Base-by-base conservation (phyloP, 2,888 invertebrate species). In the Xestobium rufovillosum region DNA sequence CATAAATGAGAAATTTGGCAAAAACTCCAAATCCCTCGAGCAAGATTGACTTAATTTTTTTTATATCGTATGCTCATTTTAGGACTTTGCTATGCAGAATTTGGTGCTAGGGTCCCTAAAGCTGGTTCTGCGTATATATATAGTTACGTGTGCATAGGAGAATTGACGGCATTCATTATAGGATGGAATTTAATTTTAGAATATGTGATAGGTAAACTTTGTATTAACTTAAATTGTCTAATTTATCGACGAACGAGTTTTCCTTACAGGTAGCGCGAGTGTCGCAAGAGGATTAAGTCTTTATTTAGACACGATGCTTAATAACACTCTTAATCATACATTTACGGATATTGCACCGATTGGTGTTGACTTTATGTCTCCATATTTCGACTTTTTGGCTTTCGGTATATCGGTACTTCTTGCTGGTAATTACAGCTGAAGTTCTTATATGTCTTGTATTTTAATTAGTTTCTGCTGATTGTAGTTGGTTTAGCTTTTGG, bases 141-240 rank as follows among this genome's bases (percentile, higher is more conserved):
- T 71, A 90, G 88, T 58, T 94, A 92, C 62, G 90, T 92, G 11
- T 85, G 88, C 34, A 83, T 92, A 34, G 92, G 92, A 1, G 92
- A 94, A 68, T 82, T 92, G 55, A 76, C 87, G 37, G 92, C 92
- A 0, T 92, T 92, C 63, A 70, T 87, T 25, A 90, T 92, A 52
- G 92, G 92, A 26, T 94, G 94, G 94, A 92, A 91, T 63, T 75
- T 94, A 33, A 86, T 92, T 49, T 68, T 91, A 34, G 90, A 90
- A 64, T 89, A 90, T 64, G 79, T 86, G 15, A 86, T 90, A 41
- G 89, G 86, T 79, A 60, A 68, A 63, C 48, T 35, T 3, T 23
- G 14, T 19, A 19, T 19, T 19, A 19, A 8, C n/a, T 19, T 19
- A 8, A 19, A 19, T 19, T 19, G 23, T n/a, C 23, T 44, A 65